Conservation (phyloP, 2,888 invertebrate species). For the Acrobasis suavella region DNA sequence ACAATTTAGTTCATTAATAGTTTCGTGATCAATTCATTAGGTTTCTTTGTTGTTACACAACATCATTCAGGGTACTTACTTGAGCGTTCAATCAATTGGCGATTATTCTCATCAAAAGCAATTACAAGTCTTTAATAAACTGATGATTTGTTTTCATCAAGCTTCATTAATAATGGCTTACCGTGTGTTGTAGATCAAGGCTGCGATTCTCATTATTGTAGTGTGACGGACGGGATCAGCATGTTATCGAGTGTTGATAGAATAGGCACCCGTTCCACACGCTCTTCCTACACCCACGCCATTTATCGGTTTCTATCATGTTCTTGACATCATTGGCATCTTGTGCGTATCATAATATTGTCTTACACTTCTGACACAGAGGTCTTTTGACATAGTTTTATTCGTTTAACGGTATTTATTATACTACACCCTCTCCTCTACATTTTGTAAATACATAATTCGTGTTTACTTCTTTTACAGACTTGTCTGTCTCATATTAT, state of each 20-base stretch:
- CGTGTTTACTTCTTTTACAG: too few relatives aligned
- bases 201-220: not conserved
- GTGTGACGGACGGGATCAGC: not conserved
- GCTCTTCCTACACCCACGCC: not conserved
- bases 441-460: not conserved
- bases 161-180: not conserved
- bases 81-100: slow-evolving; percentile 26
- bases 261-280: not conserved
- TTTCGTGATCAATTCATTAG: not conserved
- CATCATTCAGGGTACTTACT: not conserved
- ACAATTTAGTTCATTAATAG: not conserved
- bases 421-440: not conserved
- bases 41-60: not conserved
- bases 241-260: not conserved
- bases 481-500: too few relatives aligned
- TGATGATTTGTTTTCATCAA: slow-evolving; percentile 9
- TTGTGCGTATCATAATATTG: slow-evolving; percentile 16
- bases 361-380: slow-evolving; percentile 7
- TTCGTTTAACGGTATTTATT: not conserved
- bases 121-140: not conserved
- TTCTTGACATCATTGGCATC: slow-evolving; percentile 2
- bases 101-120: slow-evolving; percentile 7
- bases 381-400: not conserved
- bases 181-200: not conserved
- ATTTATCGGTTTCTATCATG: slow-evolving; percentile 13